A percentile compares a stretch with the other conserved stretches of the same genome.
These are phyloP conservation scores for Drosophila subpulchrella DNA, from an alignment of 1,140 invertebrate genomes.

Conservation along the genomic window DNA sequence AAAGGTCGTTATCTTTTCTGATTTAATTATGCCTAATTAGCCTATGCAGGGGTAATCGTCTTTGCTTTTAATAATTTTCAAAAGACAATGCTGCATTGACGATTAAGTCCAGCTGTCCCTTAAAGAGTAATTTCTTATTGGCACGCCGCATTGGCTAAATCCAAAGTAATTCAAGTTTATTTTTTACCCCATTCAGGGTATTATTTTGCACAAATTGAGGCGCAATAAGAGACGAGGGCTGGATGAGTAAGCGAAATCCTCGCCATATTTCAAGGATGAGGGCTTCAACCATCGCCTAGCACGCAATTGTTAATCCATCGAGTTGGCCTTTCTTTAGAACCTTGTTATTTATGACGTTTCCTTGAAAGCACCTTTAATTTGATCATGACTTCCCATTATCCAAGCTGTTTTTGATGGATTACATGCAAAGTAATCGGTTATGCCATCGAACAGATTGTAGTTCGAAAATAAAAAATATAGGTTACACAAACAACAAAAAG, in stretches of 20 bases:
- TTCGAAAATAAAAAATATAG: neutral
- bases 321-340: neutral
- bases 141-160: slow-evolving; percentile 13
- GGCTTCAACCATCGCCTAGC: neutral
- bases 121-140: slow-evolving; percentile 11
- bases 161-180: too few relatives aligned
- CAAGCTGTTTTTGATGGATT: slow-evolving; percentile 28
- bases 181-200: slow-evolving; percentile 14
- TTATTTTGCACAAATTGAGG: slow-evolving; percentile 68
- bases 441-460: neutral
- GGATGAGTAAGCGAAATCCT: slow-evolving; percentile 61
- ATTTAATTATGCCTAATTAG: slow-evolving; percentile 6
- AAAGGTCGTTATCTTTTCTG: neutral
- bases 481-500: neutral
- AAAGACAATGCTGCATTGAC: neutral
- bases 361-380: slow-evolving; percentile 25
- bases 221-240: slow-evolving; percentile 49
- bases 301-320: slow-evolving; percentile 32
- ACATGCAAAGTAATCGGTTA: slow-evolving; percentile 14
- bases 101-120: neutral
- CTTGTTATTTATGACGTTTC: slow-evolving; percentile 19
- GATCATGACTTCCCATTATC: slow-evolving; percentile 27
- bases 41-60: slow-evolving; percentile 5
- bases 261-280: slow-evolving; percentile 4
- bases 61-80: neutral